A percentile compares a stretch with the other conserved stretches of the same genome.
These are phyloP conservation scores for Drosophila nigromelanica DNA, from an alignment of 1,140 invertebrate genomes.

Conservation along the genomic window DNA sequence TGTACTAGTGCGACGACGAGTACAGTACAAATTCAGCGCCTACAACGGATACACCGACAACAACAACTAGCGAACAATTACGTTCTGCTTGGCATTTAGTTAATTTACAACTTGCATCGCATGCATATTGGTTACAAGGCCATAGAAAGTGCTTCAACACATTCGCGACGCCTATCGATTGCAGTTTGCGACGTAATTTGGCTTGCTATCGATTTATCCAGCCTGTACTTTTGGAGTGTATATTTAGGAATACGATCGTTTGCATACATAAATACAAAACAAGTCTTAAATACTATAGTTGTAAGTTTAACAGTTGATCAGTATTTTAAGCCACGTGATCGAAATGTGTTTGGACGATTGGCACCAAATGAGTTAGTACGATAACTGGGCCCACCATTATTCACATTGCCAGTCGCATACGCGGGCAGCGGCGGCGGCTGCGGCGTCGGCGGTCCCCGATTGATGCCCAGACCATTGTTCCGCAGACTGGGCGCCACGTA, in stretches of 20 bases:
- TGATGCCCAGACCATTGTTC: slow-evolving; percentile 70
- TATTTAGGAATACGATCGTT: slow-evolving; percentile 47
- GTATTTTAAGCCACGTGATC: slow-evolving; percentile 80
- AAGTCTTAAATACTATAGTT: slow-evolving; percentile 48
- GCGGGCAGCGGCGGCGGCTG: slow-evolving; percentile 17
- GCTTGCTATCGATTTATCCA: slow-evolving; percentile 35
- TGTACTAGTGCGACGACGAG: slow-evolving; percentile 28
- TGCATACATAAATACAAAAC: slow-evolving; percentile 33
- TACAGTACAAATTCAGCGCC: slow-evolving; percentile 32
- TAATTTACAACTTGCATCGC: slow-evolving; percentile 2
- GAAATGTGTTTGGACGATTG: slow-evolving; percentile 62
- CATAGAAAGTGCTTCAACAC: slow-evolving; percentile 34
- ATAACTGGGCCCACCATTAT: slow-evolving; percentile 34
- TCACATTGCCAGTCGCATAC: slow-evolving; percentile 24
- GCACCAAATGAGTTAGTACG: slow-evolving; percentile 45
- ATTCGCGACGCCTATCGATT: slow-evolving; percentile 20
- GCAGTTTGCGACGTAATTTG: slow-evolving; percentile 1
- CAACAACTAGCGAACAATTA: slow-evolving; percentile 10
- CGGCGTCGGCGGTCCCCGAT: slow-evolving; percentile 50
- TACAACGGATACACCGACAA: slow-evolving; percentile 14
- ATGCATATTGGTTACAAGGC: slow-evolving; percentile 12
- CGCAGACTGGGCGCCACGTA: slow-evolving; percentile 77
- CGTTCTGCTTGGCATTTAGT: slow-evolving; percentile 7
- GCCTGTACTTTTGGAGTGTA: slow-evolving; percentile 24
- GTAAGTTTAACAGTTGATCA: slow-evolving; percentile 41